Evolutionary conservation across 2,113 vertebrate genomes (phyloP).

Genomic region (Agapornis roseicollis): DNA sequence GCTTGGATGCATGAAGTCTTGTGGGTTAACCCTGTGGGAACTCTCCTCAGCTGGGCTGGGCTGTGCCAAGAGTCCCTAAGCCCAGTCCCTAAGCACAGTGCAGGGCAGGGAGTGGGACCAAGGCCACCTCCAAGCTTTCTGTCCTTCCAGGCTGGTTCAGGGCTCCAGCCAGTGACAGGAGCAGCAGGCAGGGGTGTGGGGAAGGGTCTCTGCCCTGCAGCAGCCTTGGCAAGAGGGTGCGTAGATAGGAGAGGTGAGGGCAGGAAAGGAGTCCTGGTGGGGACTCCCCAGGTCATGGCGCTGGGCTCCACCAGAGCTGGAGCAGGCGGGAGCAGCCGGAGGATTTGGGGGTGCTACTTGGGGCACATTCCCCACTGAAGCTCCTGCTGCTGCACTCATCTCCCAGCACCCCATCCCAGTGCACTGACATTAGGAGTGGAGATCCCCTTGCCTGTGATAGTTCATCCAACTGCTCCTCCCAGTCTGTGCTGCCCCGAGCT

Average conservation of each 20-base stretch:
- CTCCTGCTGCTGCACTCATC: background rate
- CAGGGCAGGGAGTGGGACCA: background rate
- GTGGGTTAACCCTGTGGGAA: constrained; percentile 41
- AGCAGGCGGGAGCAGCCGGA: background rate
- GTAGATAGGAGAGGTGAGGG: background rate
- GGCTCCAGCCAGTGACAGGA: background rate
- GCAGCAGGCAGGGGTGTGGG: accelerated
- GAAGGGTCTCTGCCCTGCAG: background rate
- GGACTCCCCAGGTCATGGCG: background rate
- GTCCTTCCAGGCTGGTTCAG: background rate
- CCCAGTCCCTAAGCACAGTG: background rate
- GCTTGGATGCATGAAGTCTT: background rate
- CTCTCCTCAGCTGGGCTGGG: background rate
- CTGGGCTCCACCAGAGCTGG: background rate
- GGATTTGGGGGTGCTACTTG: background rate
- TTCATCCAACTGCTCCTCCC: background rate
- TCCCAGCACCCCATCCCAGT: background rate
- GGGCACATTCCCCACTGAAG: background rate
- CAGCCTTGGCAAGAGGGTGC: background rate
- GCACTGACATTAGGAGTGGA: background rate
- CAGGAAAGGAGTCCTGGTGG: background rate
- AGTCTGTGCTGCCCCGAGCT: background rate
- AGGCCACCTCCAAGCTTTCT: background rate
- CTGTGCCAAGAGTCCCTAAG: background rate
- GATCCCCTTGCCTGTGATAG: background rate